Base-by-base conservation (phyloP, 2,797 vertebrate species). In the Esox masquinongy region DNA sequence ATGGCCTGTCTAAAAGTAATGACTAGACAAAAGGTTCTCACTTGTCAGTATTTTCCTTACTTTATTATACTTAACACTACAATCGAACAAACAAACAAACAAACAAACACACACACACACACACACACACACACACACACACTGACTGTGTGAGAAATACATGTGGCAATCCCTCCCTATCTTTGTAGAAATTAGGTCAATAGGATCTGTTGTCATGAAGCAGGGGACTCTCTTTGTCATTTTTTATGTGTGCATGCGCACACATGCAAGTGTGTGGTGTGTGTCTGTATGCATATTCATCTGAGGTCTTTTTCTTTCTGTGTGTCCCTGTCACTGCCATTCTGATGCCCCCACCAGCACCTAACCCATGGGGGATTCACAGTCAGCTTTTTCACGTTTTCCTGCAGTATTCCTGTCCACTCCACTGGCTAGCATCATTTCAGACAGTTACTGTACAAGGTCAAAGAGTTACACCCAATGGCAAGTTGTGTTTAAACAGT, bases 261-360 rank as follows among this genome's bases (percentile, higher is more conserved):
- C 15, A 17, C 31, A 24, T 67, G 73, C 36, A 3, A 31, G 26
- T 66, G 69, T 50, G 56, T 34, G 47, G 47, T 68, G 47, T 74
- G 29, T 74, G 66, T 76, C 51, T 76, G 22, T 39, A 24, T 22
- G 31, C 36, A 64, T 47, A 11, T 72, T 73, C n/a, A 59, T 47
- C 72, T 29, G 16, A 14, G 34, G 66, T 69, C 64, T 43, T 24
- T 61, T 22, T 24, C 34, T 29, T 49, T 59, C 50, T 26, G n/a
- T 29, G 11, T 59, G 34, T 39, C 24, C 64, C 67, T 71, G 68
- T 50, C 69, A 71, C 64, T 34, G 26, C 16, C 43, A 47, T 47
- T 47, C 43, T 47, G 43, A 14, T 14, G 9, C 43, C 49, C 49
- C 22, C 49, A 51, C 43, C 1, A 43, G 43, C 26, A 7, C 26